Conservation (phyloP, 2,113 vertebrate genomes). For the Dipodomys ordii region DNA sequence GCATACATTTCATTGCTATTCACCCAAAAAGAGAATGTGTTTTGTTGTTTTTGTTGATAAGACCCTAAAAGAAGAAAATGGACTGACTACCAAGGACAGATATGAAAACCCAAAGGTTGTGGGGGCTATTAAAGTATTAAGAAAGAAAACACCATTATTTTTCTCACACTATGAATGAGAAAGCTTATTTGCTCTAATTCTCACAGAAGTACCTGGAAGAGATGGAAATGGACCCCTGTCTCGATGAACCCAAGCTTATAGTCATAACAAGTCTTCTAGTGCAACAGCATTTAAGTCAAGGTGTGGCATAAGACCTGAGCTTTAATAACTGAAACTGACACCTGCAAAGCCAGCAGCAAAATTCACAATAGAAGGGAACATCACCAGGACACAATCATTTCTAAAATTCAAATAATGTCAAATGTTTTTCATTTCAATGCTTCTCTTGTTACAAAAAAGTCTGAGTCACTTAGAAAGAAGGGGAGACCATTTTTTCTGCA, state of each 20-base stretch:
- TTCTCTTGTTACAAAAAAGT: conserved; percentile 13
- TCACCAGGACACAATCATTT: background rate
- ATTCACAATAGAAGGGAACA: background rate
- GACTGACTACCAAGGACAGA: background rate
- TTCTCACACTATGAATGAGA: background rate
- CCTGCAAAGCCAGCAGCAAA: background rate
- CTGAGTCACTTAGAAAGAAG: background rate
- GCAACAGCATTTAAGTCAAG: background rate
- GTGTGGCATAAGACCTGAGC: background rate
- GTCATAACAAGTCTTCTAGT: background rate
- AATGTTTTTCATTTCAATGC: background rate
- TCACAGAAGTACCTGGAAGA: background rate
- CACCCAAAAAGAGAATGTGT: background rate
- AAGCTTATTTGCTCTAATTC: conserved; percentile 7
- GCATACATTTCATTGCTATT: background rate
- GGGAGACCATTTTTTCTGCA: background rate
- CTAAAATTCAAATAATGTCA: background rate
- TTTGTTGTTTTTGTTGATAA: too few relatives aligned
- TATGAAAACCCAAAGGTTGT: background rate
- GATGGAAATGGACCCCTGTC: background rate
- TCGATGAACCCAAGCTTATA: background rate
- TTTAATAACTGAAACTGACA: background rate
- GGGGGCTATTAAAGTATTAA: background rate
- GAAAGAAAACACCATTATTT: background rate
- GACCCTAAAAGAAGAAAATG: background rate